Evolutionary conservation across 1,140 invertebrate genomes (phyloP), one percentile per base, ranked within the genome.

Genomic region (Procambarus clarkii): DNA sequence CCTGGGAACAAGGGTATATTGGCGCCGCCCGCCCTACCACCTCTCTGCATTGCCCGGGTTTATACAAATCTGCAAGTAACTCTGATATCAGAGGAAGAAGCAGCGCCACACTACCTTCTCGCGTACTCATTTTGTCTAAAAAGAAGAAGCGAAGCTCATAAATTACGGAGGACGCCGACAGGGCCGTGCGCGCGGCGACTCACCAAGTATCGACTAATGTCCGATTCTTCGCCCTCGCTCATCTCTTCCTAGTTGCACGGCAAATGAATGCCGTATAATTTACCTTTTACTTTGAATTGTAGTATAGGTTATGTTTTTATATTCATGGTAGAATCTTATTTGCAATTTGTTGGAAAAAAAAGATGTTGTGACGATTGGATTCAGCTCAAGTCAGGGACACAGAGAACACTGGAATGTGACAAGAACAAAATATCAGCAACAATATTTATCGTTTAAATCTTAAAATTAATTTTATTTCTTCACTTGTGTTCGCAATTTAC

Each of bases 71-170:
- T 74, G 48, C 58, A 3, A 82, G 50, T 58, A 83, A 58, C 79
- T 74, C 45, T 64, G 60, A 89, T 81, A 82, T 45, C 48, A 76
- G 64, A 89, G 87, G 87, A 89, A 89, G 60, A 89, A 89, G 79
- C 60, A 69, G 80, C 50, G 76, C 71, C 89, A 91, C 89, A 91
- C 89, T 91, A 91, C 89, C 89, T 91, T 91, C 89, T 91, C 89
- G 89, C 83, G 77, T 91, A 91, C 82, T 91, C 89, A 91, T 91
- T 85, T 91, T 79, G 89, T 82, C 89, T 91, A 86, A 91, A 91
- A 79, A 91, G 89, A 85, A 91, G 82, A 83, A 50, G 82, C 76
- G 89, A 91, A 86, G 89, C 89, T 91, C 89, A 91, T 91, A 91
- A 91, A 91, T 91, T 91, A 91, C 74, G 58, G 89, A 91, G 74